A percentile compares a stretch with the other conserved stretches of the same genome.
Evolutionary conservation across 1,140 invertebrate species (phyloP).

Genomic region (Sesamia nonagrioides): DNA sequence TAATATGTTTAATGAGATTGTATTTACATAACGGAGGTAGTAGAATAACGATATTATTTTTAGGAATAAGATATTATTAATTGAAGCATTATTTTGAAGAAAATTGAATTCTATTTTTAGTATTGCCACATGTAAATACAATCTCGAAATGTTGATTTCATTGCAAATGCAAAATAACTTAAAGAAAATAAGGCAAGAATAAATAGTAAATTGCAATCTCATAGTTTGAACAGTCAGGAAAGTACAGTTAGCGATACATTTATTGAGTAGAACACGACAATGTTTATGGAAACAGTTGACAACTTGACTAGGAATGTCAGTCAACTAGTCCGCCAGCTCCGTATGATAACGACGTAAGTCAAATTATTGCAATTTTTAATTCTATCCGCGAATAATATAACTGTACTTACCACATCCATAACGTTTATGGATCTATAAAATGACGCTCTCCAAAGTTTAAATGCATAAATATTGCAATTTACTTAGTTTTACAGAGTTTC

Average conservation of each 20-base stretch:
- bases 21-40: conserved; percentile 12
- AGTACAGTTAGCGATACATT: conserved; percentile 51
- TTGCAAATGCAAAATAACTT: conserved; percentile 20
- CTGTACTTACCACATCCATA: conserved; percentile 55
- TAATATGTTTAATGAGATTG: conserved; percentile 2
- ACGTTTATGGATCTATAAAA: conserved; percentile 44
- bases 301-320: conserved; percentile 41
- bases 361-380: conserved; percentile 47
- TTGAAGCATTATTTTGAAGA: conserved; percentile 14
- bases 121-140: conserved; percentile 35
- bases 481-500: background rate
- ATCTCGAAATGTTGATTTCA: background rate
- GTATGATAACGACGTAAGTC: conserved; percentile 33
- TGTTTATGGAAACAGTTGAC: conserved; percentile 22
- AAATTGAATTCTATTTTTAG: conserved; percentile 14
- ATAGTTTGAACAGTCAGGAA: conserved; percentile 31
- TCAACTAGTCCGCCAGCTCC: conserved; percentile 29
- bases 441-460: conserved; percentile 52
- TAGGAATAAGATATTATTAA: conserved; percentile 13
- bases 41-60: conserved; percentile 16
- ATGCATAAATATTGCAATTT: background rate
- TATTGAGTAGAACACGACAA: conserved; percentile 14
- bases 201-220: conserved; percentile 18
- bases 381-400: conserved; percentile 46
- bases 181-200: conserved; percentile 29